These are phyloP conservation scores for Drosophila kanapiae DNA, from an alignment of 1,140 invertebrate genomes.

Conservation along the genomic window DNA sequence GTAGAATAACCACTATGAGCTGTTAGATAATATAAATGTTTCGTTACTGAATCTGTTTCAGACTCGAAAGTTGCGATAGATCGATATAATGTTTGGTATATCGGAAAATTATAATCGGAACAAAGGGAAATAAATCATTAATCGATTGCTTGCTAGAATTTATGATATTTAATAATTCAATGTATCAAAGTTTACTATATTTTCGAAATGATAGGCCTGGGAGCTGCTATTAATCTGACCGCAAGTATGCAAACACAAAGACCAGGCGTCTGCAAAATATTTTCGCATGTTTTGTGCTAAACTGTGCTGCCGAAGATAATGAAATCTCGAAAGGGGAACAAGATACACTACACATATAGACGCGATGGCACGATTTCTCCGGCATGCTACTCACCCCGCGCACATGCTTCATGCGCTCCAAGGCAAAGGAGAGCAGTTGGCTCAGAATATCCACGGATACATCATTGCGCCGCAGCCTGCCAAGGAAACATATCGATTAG, in stretches of 20 bases:
- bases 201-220: too few species aligned
- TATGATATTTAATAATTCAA: too few species aligned
- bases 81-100: too few species aligned
- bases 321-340: slow-evolving; percentile 43
- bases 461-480: slow-evolving; percentile 67
- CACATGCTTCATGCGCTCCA: slow-evolving; percentile 78
- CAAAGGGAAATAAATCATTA: too few species aligned
- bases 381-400: slow-evolving; percentile 74
- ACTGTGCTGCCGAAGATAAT: slow-evolving; percentile 42
- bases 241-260: slow-evolving; percentile 2
- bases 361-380: slow-evolving; percentile 2
- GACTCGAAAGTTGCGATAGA: too few species aligned
- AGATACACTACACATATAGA: slow-evolving; percentile 30
- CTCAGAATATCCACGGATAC: slow-evolving; percentile 76
- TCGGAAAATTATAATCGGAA: too few species aligned
- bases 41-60: too few species aligned
- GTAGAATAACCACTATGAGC: not conserved
- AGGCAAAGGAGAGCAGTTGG: slow-evolving; percentile 70
- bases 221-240: not conserved
- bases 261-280: slow-evolving; percentile 17
- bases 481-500: slow-evolving; percentile 5
- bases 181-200: too few species aligned
- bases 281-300: slow-evolving; percentile 57
- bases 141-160: too few species aligned
- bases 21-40: too few species aligned